Percentiles rank a stretch among this genome's conserved stretches.
These are phyloP conservation scores for Meandrina meandrites DNA, from an alignment of 92 coral and sea anemone genomes.

Conservation along the genomic window DNA sequence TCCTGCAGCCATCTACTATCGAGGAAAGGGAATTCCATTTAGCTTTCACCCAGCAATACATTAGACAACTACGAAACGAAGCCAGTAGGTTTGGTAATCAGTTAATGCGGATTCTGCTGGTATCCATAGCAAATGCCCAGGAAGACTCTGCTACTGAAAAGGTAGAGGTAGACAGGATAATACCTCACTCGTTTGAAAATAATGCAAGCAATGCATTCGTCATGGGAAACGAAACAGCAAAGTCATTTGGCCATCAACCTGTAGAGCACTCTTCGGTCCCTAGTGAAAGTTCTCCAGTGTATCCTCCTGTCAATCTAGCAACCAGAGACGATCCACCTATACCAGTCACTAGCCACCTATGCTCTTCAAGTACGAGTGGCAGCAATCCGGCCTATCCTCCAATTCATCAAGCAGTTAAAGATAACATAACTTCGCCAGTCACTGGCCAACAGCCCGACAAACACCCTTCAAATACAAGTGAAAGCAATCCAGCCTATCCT, in stretches of 20 bases:
- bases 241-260: background rate
- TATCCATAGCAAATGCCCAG: conserved; percentile 16
- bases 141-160: conserved; percentile 9
- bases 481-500: conserved; percentile 11
- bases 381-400: conserved; percentile 15
- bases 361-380: background rate
- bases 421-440: background rate
- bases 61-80: conserved; percentile 17
- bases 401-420: conserved; percentile 7
- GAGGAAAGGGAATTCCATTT: conserved; percentile 29
- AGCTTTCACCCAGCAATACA: conserved; percentile 39
- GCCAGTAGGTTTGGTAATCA: conserved; percentile 29
- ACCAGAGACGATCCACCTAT: background rate
- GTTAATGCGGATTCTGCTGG: conserved; percentile 52
- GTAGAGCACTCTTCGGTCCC: background rate
- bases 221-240: too few species aligned
- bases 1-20: conserved; percentile 42
- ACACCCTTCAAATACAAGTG: background rate
- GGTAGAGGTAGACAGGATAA: conserved; percentile 17
- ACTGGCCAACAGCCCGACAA: background rate
- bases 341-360: too few species aligned
- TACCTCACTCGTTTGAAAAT: background rate
- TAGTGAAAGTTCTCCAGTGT: conserved; percentile 7
- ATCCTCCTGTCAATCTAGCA: conserved; percentile 3
- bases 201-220: background rate